Evolutionary conservation across 1,140 invertebrate species (phyloP).

Genomic region (Megalonaias nervosa): DNA sequence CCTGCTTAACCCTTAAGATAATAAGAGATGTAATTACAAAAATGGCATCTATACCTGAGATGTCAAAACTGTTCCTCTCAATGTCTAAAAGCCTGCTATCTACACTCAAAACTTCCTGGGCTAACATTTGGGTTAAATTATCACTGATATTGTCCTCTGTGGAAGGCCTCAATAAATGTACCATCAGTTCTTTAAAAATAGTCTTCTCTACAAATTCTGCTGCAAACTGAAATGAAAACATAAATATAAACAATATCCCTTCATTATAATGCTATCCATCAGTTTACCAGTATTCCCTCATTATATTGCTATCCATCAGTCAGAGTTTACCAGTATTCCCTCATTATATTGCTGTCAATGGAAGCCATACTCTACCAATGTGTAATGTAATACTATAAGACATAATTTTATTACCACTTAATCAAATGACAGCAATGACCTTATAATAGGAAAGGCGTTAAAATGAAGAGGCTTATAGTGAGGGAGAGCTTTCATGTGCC

Average conservation of each 20-base stretch:
- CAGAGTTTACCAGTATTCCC: too few relatives aligned
- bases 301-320: too few relatives aligned
- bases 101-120: slow-evolving; percentile 87
- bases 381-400: too few relatives aligned
- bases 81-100: slow-evolving; percentile 85
- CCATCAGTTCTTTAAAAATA: slow-evolving; percentile 72
- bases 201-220: slow-evolving; percentile 85
- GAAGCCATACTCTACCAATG: too few relatives aligned
- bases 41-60: slow-evolving; percentile 78
- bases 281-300: too few relatives aligned
- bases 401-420: too few relatives aligned
- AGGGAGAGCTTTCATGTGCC: too few relatives aligned
- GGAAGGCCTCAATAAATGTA: slow-evolving; percentile 69
- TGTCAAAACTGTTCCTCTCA: slow-evolving; percentile 86
- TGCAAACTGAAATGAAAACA: slow-evolving; percentile 79
- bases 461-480: too few relatives aligned
- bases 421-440: too few relatives aligned
- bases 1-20: not conserved
- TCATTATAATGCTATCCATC: too few relatives aligned
- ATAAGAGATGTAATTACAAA: not conserved
- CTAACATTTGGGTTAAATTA: slow-evolving; percentile 85
- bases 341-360: too few relatives aligned
- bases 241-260: slow-evolving; percentile 21
- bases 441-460: too few relatives aligned
- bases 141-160: slow-evolving; percentile 77